phyloP scores from a whole-genome alignment of 1,140 invertebrate species.

The Calliopsis andreniformis region DNA sequence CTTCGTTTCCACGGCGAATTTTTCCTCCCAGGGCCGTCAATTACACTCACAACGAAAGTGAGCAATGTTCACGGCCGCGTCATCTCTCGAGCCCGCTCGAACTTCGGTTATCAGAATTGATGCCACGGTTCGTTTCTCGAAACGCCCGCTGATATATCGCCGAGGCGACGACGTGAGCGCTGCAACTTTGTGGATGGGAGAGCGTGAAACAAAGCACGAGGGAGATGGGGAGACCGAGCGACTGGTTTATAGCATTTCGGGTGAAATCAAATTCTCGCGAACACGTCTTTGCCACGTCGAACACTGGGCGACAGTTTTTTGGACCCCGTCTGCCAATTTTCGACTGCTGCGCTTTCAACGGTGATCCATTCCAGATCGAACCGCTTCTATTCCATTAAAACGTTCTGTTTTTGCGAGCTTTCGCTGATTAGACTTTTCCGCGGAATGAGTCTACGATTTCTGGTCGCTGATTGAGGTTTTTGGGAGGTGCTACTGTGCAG shows the following conservation, averaged over 20 bases:
- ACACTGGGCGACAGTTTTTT: not conserved
- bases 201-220: no score
- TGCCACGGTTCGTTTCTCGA: not conserved
- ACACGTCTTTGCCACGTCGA: not conserved
- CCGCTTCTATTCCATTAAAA: no score
- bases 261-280: not conserved
- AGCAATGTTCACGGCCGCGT: not conserved
- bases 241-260: not conserved
- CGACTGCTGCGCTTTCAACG: no score
- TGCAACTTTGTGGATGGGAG: no score
- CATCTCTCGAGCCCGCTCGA: not conserved
- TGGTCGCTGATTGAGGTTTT: no score
- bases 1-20: slow-evolving; percentile 10
- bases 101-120: slow-evolving; percentile 7
- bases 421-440: no score
- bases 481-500: no score
- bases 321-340: no score
- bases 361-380: no score
- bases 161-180: not conserved
- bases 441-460: no score
- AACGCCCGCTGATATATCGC: not conserved
- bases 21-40: slow-evolving; percentile 17
- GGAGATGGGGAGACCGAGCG: not conserved
- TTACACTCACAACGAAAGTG: slow-evolving; percentile 3
- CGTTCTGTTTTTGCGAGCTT: no score